Evolutionary conservation across 2,797 vertebrate species (phyloP).

Genomic region (Trachops cirrhosus): DNA sequence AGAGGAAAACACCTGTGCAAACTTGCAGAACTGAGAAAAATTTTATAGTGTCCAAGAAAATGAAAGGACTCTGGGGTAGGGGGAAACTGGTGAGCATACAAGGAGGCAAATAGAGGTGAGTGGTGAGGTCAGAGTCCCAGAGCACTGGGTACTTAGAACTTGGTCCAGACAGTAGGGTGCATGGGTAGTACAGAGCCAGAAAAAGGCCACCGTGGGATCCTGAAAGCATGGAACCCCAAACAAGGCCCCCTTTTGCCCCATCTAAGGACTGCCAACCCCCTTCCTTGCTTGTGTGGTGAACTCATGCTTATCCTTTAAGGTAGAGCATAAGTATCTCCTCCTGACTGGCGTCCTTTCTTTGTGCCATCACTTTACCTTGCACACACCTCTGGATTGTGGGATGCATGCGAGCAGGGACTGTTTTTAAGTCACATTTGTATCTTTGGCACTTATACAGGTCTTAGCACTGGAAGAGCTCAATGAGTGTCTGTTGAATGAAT

Average conservation of each 20-base stretch:
- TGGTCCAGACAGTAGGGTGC: background rate
- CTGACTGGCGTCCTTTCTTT: background rate
- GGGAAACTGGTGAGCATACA: background rate
- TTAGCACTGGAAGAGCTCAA: background rate
- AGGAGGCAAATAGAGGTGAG: background rate
- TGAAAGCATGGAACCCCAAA: background rate
- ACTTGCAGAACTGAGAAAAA: background rate
- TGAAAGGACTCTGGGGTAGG: background rate
- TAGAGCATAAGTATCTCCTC: background rate
- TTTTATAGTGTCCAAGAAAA: background rate
- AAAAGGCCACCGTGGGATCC: background rate
- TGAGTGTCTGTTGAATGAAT: background rate
- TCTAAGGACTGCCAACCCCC: background rate
- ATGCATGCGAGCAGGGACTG: background rate
- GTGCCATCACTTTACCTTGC: background rate
- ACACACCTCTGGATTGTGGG: background rate
- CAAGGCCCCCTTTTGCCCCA: background rate
- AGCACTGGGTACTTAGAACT: background rate
- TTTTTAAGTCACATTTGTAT: background rate
- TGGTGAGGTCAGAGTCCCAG: background rate
- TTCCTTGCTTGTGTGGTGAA: background rate
- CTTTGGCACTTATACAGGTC: rapidly evolving
- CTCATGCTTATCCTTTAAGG: background rate
- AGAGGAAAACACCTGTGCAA: background rate
- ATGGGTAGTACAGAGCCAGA: background rate